phyloP scores from a whole-genome alignment of 2,888 invertebrate species.

The Psylliodes chrysocephalus region DNA sequence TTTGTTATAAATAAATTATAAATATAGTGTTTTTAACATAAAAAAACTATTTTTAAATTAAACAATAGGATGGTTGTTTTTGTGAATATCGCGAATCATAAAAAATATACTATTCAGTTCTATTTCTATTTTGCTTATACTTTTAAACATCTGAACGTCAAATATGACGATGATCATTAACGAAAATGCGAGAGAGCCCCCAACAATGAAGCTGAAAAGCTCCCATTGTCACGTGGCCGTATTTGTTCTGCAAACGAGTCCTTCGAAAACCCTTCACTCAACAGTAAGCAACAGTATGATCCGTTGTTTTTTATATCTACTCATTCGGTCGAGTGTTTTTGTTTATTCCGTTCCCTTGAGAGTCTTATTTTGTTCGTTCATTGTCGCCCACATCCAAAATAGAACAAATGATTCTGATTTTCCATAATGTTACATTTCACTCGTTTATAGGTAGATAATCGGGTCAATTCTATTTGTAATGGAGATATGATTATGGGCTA shows the following conservation, averaged over 20 bases:
- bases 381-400: not conserved
- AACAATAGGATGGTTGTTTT: no score
- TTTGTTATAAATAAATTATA: no score
- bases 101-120: not conserved
- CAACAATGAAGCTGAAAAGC: slow-evolving; percentile 29
- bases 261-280: slow-evolving; percentile 39
- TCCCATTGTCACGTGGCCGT: slow-evolving; percentile 40
- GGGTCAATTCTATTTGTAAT: no score
- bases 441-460: no score
- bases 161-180: not conserved
- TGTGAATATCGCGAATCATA: no score
- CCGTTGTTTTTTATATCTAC: slow-evolving; percentile 40
- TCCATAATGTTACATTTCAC: no score
- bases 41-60: no score
- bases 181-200: not conserved
- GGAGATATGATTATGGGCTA: no score
- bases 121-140: no score
- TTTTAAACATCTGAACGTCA: not conserved
- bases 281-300: slow-evolving; percentile 45
- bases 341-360: slow-evolving; percentile 14
- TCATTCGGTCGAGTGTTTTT: slow-evolving; percentile 30
- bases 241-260: slow-evolving; percentile 47
- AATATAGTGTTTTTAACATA: no score
- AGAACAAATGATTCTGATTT: no score
- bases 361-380: not conserved